These are phyloP conservation scores for Mylabris phalerata DNA, from an alignment of 1,140 invertebrate species.

Conservation along the genomic window DNA sequence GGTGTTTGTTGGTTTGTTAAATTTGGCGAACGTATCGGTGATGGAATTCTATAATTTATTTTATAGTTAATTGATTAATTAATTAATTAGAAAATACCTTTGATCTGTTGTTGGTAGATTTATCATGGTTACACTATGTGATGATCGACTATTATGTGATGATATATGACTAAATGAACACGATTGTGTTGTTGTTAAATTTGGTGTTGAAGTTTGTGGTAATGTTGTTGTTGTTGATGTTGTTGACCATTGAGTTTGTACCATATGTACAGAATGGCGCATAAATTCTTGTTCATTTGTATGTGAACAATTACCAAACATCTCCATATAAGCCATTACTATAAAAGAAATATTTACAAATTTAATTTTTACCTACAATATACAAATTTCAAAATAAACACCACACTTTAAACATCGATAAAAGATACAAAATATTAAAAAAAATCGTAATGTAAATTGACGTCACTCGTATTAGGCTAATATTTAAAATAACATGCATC, in stretches of 20 bases:
- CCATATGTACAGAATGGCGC: constrained; percentile 73
- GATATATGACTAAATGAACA: constrained; percentile 49
- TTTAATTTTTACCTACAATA: constrained; percentile 15
- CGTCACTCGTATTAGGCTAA: background rate
- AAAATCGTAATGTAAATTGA: background rate
- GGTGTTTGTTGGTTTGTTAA: constrained; percentile 40
- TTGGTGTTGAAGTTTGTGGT: constrained; percentile 26
- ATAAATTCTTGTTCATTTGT: constrained; percentile 65
- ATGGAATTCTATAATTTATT: constrained; percentile 23
- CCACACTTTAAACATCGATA: too few relatives aligned
- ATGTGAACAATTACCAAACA: constrained; percentile 83
- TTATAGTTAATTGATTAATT: background rate
- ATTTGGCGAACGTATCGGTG: constrained; percentile 30
- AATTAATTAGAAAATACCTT: constrained; percentile 12
- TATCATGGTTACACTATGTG: constrained; percentile 22
- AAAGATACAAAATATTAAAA: background rate
- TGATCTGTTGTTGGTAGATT: constrained; percentile 13
- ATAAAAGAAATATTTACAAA: constrained; percentile 35
- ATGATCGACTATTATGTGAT: constrained; percentile 35
- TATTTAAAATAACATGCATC: too few relatives aligned
- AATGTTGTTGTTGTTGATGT: constrained; percentile 6
- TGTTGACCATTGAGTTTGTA: constrained; percentile 51
- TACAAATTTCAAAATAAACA: background rate
- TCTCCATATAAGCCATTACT: constrained; percentile 96
- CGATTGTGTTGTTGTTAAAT: constrained; percentile 50